A percentile compares a stretch with the other conserved stretches of the same genome.
These are phyloP conservation scores for Nephrotoma appendiculata DNA, from an alignment of 2,888 invertebrate genomes.

Conservation along the genomic window DNA sequence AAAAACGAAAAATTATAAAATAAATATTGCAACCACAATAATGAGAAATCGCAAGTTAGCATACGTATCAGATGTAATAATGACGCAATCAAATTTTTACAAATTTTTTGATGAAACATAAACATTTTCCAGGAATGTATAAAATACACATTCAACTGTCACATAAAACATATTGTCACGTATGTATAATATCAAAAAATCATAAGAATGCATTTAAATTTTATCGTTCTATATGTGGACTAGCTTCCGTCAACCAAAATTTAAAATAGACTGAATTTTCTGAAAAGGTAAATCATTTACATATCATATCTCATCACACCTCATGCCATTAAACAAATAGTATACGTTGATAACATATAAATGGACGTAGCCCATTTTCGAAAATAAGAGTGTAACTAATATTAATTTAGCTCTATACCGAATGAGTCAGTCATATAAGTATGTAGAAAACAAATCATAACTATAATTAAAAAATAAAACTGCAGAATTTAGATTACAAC, in stretches of 20 bases:
- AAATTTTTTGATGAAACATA: neutral
- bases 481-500: neutral
- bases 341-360: neutral
- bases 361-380: neutral
- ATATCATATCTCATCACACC: no score
- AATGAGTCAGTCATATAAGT: no score
- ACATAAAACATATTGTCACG: neutral
- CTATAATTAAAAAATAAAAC: neutral
- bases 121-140: neutral
- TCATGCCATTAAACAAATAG: neutral
- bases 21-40: neutral
- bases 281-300: no score
- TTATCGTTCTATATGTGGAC: no score
- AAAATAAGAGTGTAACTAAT: neutral
- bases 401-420: no score
- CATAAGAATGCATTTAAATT: no score
- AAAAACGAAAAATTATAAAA: neutral
- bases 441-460: no score
- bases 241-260: no score
- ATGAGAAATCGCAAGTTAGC: neutral
- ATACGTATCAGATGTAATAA: neutral
- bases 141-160: neutral
- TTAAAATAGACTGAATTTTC: no score
- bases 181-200: neutral
- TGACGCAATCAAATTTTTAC: neutral